These are phyloP conservation scores for Strigops habroptila DNA, from an alignment of 2,113 vertebrate genomes.

Conservation along the genomic window DNA sequence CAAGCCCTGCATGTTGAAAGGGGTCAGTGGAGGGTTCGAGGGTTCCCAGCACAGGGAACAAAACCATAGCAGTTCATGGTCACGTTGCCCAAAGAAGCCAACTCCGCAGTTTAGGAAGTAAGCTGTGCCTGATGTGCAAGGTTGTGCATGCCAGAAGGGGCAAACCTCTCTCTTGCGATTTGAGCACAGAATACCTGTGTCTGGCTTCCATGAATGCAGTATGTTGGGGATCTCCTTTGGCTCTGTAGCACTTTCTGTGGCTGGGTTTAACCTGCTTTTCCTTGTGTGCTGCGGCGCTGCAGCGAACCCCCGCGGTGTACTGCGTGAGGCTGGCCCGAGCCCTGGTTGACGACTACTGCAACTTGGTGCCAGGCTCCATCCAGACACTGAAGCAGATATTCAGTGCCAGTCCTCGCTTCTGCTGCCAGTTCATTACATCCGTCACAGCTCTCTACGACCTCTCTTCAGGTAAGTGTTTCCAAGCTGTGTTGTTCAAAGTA, in stretches of 20 bases:
- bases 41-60: not conserved
- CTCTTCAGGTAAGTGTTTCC: conserved; percentile 78
- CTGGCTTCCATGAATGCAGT: not conserved
- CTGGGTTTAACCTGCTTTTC: not conserved
- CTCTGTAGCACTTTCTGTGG: not conserved
- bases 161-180: not conserved
- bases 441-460: conserved; percentile 91
- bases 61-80: not conserved
- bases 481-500: not conserved
- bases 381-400: conserved; percentile 89
- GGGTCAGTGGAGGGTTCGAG: not conserved
- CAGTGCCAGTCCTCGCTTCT: conserved; percentile 92
- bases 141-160: not conserved
- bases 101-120: not conserved
- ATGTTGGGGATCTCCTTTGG: not conserved
- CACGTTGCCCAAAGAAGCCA: fast-evolving
- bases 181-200: not conserved
- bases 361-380: conserved; percentile 88
- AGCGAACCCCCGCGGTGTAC: conserved; percentile 88
- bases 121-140: not conserved
- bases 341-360: conserved; percentile 95
- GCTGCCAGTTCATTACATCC: conserved; percentile 95
- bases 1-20: not conserved
- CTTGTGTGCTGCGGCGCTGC: not conserved
- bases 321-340: conserved; percentile 88